Evolutionary conservation across 2,113 vertebrate species (phyloP).

Genomic region (Grus americana): DNA sequence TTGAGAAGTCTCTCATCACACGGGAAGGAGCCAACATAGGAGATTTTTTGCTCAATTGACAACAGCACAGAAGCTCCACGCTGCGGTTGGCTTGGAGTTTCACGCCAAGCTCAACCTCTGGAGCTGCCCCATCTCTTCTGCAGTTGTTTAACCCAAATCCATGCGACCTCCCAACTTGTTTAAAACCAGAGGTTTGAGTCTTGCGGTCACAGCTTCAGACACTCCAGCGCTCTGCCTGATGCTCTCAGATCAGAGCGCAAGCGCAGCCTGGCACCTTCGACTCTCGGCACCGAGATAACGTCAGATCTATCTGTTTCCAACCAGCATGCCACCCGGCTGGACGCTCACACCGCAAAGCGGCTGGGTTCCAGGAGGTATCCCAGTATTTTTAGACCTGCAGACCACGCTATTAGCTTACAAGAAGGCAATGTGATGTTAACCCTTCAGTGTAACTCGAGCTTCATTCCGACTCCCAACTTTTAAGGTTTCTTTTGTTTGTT

Average conservation of each 20-base stretch:
- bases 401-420: background rate
- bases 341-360: accelerated
- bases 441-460: background rate
- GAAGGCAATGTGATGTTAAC: background rate
- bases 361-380: background rate
- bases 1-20: background rate
- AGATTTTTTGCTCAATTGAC: background rate
- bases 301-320: background rate
- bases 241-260: background rate
- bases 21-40: accelerated
- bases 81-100: background rate
- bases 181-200: background rate
- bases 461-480: background rate
- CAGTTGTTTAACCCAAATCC: background rate
- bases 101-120: background rate
- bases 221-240: background rate
- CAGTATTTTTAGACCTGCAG: background rate
- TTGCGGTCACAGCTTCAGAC: background rate
- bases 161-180: background rate
- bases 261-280: background rate
- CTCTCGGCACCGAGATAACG: background rate
- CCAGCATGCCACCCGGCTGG: background rate
- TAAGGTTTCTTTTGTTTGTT: background rate
- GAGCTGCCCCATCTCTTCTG: background rate
- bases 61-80: background rate